Conservation (phyloP, 2,113 vertebrate species). For the Bathybates hornii region DNA sequence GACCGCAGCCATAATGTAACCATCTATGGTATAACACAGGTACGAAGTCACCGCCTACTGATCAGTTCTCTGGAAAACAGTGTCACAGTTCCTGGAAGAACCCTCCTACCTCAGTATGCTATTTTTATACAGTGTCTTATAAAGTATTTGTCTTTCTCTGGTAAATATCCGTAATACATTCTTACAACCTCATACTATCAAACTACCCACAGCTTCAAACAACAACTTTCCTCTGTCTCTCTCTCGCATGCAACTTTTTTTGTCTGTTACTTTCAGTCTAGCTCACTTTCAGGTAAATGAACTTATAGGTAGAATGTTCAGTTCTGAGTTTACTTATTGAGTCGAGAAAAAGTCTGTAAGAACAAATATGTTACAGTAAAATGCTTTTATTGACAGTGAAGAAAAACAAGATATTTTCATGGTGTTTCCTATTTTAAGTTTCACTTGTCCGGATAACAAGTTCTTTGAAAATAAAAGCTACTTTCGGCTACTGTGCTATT, state of each 20-base stretch:
- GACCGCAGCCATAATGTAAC: neutral
- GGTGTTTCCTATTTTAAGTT: neutral
- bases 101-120: neutral
- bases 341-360: neutral
- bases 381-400: neutral
- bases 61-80: neutral
- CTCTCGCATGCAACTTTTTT: neutral
- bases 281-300: neutral
- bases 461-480: neutral
- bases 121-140: neutral
- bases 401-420: neutral
- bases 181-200: neutral
- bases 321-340: neutral
- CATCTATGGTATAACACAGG: neutral
- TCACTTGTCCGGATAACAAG: neutral
- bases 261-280: neutral
- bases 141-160: neutral
- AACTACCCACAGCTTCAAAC: neutral
- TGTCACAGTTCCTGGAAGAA: neutral
- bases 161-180: rapidly evolving
- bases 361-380: neutral
- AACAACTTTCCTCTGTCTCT: neutral
- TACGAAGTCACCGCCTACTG: rapidly evolving
- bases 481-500: neutral
- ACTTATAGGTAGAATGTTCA: neutral